A percentile compares a stretch with the other conserved stretches of the same genome.
phyloP scores from a whole-genome alignment of 2,888 invertebrate genomes.

The Drosophila demipolita region DNA sequence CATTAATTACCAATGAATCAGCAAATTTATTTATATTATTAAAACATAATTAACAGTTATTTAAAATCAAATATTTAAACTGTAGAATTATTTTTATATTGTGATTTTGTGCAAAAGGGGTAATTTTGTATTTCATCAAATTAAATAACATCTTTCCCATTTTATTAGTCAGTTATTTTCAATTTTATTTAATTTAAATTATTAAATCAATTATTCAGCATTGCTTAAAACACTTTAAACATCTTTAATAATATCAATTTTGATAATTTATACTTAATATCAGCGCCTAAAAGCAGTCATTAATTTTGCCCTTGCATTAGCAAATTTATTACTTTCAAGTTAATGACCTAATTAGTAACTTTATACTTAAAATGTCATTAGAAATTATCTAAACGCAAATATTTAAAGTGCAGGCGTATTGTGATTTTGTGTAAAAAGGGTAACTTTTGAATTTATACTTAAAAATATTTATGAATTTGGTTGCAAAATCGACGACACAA shows the following conservation, averaged over 20 bases:
- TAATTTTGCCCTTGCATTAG: background rate
- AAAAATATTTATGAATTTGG: background rate
- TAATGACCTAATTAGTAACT: background rate
- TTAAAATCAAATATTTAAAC: background rate
- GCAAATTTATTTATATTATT: background rate
- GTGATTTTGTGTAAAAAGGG: background rate
- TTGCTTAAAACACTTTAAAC: background rate
- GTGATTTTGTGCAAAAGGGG: background rate
- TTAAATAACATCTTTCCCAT: background rate
- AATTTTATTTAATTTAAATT: background rate
- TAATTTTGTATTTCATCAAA: background rate
- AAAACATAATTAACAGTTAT: background rate
- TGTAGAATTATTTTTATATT: background rate
- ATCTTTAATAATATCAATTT: background rate
- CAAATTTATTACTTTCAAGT: background rate
- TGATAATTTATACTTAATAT: background rate
- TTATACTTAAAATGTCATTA: background rate
- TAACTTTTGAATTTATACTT: background rate
- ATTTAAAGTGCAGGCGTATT: background rate
- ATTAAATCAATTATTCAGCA: background rate
- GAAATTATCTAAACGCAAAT: background rate
- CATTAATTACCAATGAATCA: background rate
- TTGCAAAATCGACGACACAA: background rate
- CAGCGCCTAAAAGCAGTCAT: background rate
- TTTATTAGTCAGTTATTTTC: too few relatives aligned